A percentile compares a stretch with the other conserved stretches of the same genome.
Conservation (phyloP, 1,140 invertebrate species). For the Lasaia peninsularis region DNA sequence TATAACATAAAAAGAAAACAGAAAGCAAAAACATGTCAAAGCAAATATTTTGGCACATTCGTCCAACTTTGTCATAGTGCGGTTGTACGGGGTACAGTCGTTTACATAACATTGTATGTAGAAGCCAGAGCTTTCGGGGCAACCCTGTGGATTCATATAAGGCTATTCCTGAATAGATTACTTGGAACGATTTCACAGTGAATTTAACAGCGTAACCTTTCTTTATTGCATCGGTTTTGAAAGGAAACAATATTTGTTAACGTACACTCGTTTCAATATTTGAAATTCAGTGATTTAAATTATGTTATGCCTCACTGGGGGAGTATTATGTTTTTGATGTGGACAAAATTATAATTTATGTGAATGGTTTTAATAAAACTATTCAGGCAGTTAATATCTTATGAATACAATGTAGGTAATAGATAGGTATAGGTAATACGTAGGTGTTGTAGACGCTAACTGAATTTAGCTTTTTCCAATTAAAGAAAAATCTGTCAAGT, state of each 20-base stretch:
- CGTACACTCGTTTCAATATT: slow-evolving; percentile 1
- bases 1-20: slow-evolving; percentile 11
- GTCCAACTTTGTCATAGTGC: slow-evolving; percentile 19
- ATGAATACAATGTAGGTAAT: no score
- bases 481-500: no score
- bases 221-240: slow-evolving; percentile 19
- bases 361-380: no score
- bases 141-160: slow-evolving; percentile 13
- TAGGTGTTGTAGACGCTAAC: no score
- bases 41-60: slow-evolving; percentile 16
- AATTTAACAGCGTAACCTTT: slow-evolving; percentile 16
- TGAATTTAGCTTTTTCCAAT: no score
- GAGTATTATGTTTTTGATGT: neutral
- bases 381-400: no score
- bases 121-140: slow-evolving; percentile 16
- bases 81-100: slow-evolving; percentile 1
- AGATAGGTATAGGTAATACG: no score
- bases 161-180: slow-evolving; percentile 14
- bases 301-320: neutral
- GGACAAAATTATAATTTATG: no score
- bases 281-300: neutral
- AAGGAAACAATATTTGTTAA: slow-evolving; percentile 14
- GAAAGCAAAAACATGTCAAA: slow-evolving; percentile 14
- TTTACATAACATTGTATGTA: slow-evolving; percentile 16
- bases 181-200: slow-evolving; percentile 18